Conservation (phyloP, 2,888 invertebrate genomes). For the Cephalotes varians region DNA sequence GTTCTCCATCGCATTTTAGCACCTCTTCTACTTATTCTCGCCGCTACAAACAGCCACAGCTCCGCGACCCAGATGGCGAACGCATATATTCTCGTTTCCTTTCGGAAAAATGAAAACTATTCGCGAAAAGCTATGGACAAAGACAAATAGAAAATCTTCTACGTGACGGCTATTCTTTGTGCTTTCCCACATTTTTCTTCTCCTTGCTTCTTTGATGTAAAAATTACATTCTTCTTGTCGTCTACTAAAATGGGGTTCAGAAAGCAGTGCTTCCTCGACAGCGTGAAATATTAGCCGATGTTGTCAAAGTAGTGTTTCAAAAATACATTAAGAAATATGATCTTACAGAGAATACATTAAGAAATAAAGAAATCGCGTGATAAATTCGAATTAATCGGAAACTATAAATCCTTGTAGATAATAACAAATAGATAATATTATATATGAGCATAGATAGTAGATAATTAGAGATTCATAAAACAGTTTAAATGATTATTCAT, state of each 20-base stretch:
- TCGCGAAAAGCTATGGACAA: slow-evolving; percentile 44
- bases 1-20: slow-evolving; percentile 34
- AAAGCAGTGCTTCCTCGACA: slow-evolving; percentile 28
- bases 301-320: slow-evolving; percentile 9
- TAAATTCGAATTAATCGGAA: neutral
- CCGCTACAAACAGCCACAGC: slow-evolving; percentile 24
- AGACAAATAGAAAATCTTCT: slow-evolving; percentile 55
- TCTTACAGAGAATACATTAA: neutral
- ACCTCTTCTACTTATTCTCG: slow-evolving; percentile 47
- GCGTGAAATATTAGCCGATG: slow-evolving; percentile 28
- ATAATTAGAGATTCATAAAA: slow-evolving; percentile 23
- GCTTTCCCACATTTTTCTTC: slow-evolving; percentile 29
- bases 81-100: slow-evolving; percentile 37
- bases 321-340: neutral
- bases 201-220: slow-evolving; percentile 44
- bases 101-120: slow-evolving; percentile 53
- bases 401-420: neutral
- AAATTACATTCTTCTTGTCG: slow-evolving; percentile 50
- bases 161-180: slow-evolving; percentile 52
- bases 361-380: neutral
- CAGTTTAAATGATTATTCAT: slow-evolving; percentile 23
- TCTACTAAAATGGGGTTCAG: slow-evolving; percentile 28
- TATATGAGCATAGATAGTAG: neutral
- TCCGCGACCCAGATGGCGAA: slow-evolving; percentile 43
- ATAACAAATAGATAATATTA: neutral